Conservation (phyloP, 2,888 invertebrate genomes). For the Agrochola macilenta region DNA sequence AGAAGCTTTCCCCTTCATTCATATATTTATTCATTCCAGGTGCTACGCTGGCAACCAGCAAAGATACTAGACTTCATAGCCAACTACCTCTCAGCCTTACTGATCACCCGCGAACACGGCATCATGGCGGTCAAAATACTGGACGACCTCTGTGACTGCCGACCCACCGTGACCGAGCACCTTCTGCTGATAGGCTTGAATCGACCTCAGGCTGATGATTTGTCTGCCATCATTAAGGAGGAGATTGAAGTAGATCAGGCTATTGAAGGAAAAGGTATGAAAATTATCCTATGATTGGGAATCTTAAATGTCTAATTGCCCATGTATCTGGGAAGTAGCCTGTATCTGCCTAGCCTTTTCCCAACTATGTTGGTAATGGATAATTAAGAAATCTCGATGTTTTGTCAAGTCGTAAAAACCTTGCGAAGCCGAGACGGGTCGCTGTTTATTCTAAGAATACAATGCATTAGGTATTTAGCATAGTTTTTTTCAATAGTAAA, state of each 20-base stretch:
- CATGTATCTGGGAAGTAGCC: too few species aligned
- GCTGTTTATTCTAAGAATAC: too few species aligned
- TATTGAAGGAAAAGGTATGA: constrained; percentile 78
- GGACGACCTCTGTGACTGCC: constrained; percentile 86
- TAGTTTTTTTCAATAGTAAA: too few species aligned
- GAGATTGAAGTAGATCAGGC: constrained; percentile 78
- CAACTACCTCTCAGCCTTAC: constrained; percentile 93
- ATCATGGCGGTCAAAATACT: constrained; percentile 83
- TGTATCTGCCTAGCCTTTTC: too few species aligned
- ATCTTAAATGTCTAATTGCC: neutral
- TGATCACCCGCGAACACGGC: constrained; percentile 92
- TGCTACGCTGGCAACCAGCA: constrained; percentile 92
- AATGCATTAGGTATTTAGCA: too few species aligned
- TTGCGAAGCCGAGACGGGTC: too few species aligned
- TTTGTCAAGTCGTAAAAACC: too few species aligned
- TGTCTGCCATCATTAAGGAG: constrained; percentile 81
- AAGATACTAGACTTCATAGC: constrained; percentile 93
- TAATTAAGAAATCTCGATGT: too few species aligned
- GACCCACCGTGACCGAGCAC: constrained; percentile 82
- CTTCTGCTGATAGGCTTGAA: constrained; percentile 78
- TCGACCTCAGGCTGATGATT: constrained; percentile 61
- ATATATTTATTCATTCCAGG: constrained; percentile 74
- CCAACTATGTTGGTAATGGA: too few species aligned
- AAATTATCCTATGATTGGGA: neutral
- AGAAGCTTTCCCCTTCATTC: neutral